Evolutionary conservation across 2,113 vertebrate species (phyloP).

Genomic region (Indicator maculatus): DNA sequence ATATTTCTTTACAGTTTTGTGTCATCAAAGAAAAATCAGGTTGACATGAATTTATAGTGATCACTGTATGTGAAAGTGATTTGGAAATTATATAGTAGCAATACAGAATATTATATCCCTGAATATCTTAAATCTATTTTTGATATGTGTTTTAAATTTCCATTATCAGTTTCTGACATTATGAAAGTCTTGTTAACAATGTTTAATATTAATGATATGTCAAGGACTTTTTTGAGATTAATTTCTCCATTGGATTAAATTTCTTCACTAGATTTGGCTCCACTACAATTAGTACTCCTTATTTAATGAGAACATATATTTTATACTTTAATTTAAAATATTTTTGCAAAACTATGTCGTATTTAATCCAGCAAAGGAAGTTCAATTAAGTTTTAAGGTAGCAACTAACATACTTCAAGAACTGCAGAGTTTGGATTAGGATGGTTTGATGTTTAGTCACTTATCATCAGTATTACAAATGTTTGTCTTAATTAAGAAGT

Average conservation of each 20-base stretch:
- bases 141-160: background rate
- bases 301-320: background rate
- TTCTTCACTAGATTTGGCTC: background rate
- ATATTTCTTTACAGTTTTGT: background rate
- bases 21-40: background rate
- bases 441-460: background rate
- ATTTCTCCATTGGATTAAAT: background rate
- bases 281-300: rapidly evolving
- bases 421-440: background rate
- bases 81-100: background rate
- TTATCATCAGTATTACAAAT: background rate
- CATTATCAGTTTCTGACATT: background rate
- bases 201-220: background rate
- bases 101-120: background rate
- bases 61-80: background rate
- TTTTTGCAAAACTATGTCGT: background rate
- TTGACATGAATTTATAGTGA: background rate
- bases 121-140: background rate
- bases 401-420: background rate
- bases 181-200: background rate
- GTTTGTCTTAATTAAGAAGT: background rate
- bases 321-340: background rate
- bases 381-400: background rate
- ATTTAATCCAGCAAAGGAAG: background rate
- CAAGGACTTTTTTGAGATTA: background rate